These are phyloP conservation scores for Amblyopsis hoosieri DNA, from an alignment of 2,797 vertebrate genomes.

Conservation along the genomic window DNA sequence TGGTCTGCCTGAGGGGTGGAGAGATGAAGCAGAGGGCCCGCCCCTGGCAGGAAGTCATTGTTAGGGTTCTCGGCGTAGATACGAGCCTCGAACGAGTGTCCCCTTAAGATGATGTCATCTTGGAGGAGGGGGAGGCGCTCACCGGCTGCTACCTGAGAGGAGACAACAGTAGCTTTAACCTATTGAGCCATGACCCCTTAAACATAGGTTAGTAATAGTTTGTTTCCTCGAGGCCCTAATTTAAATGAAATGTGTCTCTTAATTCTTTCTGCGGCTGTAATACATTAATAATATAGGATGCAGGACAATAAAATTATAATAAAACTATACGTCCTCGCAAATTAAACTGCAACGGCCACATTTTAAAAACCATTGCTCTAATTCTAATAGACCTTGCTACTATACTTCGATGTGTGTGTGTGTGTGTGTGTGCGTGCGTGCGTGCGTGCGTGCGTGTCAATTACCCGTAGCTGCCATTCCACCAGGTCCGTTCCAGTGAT, in stretches of 20 bases:
- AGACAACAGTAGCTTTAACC: constrained; percentile 4
- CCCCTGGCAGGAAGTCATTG: constrained; percentile 92
- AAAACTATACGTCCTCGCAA: too few relatives aligned
- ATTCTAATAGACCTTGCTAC: background rate
- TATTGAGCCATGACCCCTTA: too few relatives aligned
- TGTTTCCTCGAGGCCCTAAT: too few relatives aligned
- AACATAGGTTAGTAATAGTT: too few relatives aligned
- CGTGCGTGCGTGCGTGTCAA: background rate
- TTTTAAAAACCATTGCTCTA: too few relatives aligned
- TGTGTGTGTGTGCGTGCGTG: too few relatives aligned
- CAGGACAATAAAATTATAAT: too few relatives aligned
- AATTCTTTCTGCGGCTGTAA: too few relatives aligned
- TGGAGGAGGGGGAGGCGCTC: constrained; percentile 91
- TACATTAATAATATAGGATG: too few relatives aligned
- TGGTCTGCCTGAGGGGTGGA: constrained; percentile 84
- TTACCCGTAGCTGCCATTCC: constrained; percentile 95
- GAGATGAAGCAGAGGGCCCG: constrained; percentile 89
- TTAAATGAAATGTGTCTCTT: too few relatives aligned
- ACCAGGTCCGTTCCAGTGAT: constrained; percentile 96
- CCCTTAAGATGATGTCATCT: constrained; percentile 86
- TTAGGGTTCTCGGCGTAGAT: constrained; percentile 96
- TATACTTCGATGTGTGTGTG: background rate
- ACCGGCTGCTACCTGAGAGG: constrained; percentile 88
- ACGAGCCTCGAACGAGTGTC: constrained; percentile 95
- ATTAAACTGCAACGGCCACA: too few relatives aligned